These are phyloP conservation scores for Drosophila nikananu DNA, from an alignment of 1,140 invertebrate species.

Conservation along the genomic window DNA sequence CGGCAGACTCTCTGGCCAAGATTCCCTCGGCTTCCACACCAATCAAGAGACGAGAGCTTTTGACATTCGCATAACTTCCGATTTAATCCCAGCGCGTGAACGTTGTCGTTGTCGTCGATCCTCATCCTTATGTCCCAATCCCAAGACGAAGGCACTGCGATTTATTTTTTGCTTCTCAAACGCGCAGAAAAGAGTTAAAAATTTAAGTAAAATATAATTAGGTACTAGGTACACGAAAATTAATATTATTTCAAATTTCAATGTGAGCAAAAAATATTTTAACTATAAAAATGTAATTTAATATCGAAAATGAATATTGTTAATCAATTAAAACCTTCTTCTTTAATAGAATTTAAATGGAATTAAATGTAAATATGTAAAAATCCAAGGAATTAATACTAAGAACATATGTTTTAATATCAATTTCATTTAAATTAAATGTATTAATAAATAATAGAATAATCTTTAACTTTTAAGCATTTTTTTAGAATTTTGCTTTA, in stretches of 20 bases:
- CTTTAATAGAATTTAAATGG: too few species aligned
- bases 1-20: neutral
- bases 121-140: slow-evolving; percentile 36
- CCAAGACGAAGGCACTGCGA: neutral
- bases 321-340: too few species aligned
- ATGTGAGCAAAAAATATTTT: neutral
- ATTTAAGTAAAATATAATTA: neutral
- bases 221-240: neutral
- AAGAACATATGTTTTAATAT: too few species aligned
- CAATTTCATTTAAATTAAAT: too few species aligned
- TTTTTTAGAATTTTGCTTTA: too few species aligned
- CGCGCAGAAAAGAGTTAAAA: neutral
- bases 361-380: too few species aligned
- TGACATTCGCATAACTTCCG: slow-evolving; percentile 82
- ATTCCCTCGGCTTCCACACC: slow-evolving; percentile 42
- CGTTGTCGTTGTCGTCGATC: slow-evolving; percentile 53
- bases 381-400: too few species aligned
- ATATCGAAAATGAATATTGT: too few species aligned
- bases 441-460: too few species aligned
- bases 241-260: neutral
- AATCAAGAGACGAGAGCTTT: slow-evolving; percentile 56
- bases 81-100: slow-evolving; percentile 81
- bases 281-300: too few species aligned
- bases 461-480: too few species aligned
- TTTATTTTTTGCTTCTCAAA: too few species aligned